Evolutionary conservation across 2,797 vertebrate genomes (phyloP), one percentile per base, ranked within the genome.

Genomic region (Poecilia velifera): DNA sequence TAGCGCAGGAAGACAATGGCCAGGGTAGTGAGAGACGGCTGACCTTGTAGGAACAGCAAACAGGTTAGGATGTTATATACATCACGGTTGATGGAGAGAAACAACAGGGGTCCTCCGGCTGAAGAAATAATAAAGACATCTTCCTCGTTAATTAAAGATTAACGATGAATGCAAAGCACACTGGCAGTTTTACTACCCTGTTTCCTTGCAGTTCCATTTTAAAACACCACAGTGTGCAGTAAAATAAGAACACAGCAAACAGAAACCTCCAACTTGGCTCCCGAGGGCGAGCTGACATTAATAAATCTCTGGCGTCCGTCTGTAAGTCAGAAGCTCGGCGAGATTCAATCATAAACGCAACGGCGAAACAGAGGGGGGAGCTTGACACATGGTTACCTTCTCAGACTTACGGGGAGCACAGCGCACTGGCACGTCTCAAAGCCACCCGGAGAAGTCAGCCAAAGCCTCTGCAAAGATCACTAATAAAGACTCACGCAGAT

Each of bases 401-500:
- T 81, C 57, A 87, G 85, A 82, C 80, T 86, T 82, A 75, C 85
- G 87, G 88, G 80, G 91, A 90, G 76, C 79, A 20, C 80, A 71
- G 79, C 74, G 45, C 72, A 59, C 71, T 84, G 85, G 90, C 92
- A 89, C 77, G 78, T 87, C 85, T 88, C 81, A 86, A 89, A 91
- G 87, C 86, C 43, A 9, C 73, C 28, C 73, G 59, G 8, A 81
- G 47, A 36, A 72, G 22, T 71, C 39, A 90, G 89, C 91, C 92
- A 93, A 86, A 84, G 74, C 86, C 84, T 90, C 88, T 79, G 83
- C 90, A 89, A 91, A 93, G 89, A 89, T 86, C 76, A 81, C 87
- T 88, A 92, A 92, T 90, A 92, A 91, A 91, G 90, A 90, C 92
- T 90, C 92, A 85, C 85, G 92, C 92, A 92, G 92, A 93, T 25